These are phyloP conservation scores for Bombus terrestris DNA, from an alignment of 1,140 invertebrate genomes.

Conservation along the genomic window DNA sequence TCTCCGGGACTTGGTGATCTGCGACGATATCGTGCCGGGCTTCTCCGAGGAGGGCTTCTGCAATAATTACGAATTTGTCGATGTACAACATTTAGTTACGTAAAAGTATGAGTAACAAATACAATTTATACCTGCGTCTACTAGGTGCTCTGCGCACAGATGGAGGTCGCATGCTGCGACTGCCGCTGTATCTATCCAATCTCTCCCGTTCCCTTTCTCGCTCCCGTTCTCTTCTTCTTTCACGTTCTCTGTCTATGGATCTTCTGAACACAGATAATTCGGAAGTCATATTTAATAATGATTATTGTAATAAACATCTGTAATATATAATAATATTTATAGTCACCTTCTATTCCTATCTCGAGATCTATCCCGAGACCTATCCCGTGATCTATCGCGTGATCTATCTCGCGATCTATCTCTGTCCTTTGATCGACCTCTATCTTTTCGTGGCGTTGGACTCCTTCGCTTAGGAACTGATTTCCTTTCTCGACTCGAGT, in stretches of 20 bases:
- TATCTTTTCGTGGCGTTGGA: slow-evolving; percentile 76
- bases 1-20: slow-evolving; percentile 78
- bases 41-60: slow-evolving; percentile 77
- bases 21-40: slow-evolving; percentile 76
- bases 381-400: slow-evolving; percentile 68
- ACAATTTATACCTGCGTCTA: slow-evolving; percentile 76
- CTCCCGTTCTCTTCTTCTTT: slow-evolving; percentile 81
- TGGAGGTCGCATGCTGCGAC: slow-evolving; percentile 80
- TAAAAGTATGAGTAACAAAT: neutral
- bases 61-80: slow-evolving; percentile 1
- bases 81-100: neutral
- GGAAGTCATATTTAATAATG: neutral
- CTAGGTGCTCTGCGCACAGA: slow-evolving; percentile 80
- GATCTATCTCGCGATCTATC: slow-evolving; percentile 75
- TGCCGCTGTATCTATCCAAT: slow-evolving; percentile 81
- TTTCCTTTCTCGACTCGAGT: slow-evolving; percentile 81
- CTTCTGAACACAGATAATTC: slow-evolving; percentile 65
- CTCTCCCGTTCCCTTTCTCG: slow-evolving; percentile 80
- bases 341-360: slow-evolving; percentile 68
- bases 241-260: slow-evolving; percentile 77
- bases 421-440: slow-evolving; percentile 76
- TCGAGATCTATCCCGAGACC: slow-evolving; percentile 72
- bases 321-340: neutral
- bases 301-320: neutral
- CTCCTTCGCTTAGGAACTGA: slow-evolving; percentile 76